phyloP scores from a whole-genome alignment of 2,797 vertebrate genomes.

The Eulemur rubriventer region DNA sequence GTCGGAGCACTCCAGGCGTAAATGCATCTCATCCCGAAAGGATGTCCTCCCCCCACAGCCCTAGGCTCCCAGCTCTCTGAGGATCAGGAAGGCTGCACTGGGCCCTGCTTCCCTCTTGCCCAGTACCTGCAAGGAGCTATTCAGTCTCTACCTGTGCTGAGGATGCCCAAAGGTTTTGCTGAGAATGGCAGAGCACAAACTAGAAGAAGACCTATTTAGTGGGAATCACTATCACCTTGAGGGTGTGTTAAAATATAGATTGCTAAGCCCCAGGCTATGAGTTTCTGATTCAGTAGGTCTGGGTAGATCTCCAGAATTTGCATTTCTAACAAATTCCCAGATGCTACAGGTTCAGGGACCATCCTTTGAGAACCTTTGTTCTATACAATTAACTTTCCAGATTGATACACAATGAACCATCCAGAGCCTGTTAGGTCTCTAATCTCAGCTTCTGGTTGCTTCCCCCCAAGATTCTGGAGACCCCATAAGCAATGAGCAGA shows the following conservation, averaged over 20 bases:
- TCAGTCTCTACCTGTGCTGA: not conserved
- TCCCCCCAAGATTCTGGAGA: not conserved
- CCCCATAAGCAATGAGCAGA: not conserved
- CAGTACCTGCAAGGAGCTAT: not conserved
- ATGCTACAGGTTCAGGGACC: not conserved
- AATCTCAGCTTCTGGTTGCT: not conserved
- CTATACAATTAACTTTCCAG: not conserved
- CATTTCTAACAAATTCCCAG: not conserved
- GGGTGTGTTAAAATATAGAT: conserved; percentile 3
- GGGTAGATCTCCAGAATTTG: not conserved
- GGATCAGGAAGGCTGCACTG: not conserved
- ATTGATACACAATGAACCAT: not conserved
- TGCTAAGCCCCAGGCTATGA: not conserved
- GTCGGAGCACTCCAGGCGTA: fast-evolving
- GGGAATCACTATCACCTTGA: not conserved
- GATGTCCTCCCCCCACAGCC: fast-evolving
- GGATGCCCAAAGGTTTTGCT: not conserved
- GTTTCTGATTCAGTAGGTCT: not conserved
- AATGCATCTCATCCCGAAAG: not conserved
- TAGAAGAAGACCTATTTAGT: not conserved
- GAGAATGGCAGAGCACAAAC: not conserved
- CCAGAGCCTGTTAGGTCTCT: not conserved
- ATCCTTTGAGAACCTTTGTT: not conserved
- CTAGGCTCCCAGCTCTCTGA: not conserved
- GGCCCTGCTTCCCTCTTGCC: fast-evolving